Conservation (phyloP, 2,888 invertebrate species). For the Gandaritis pyraliata region DNA sequence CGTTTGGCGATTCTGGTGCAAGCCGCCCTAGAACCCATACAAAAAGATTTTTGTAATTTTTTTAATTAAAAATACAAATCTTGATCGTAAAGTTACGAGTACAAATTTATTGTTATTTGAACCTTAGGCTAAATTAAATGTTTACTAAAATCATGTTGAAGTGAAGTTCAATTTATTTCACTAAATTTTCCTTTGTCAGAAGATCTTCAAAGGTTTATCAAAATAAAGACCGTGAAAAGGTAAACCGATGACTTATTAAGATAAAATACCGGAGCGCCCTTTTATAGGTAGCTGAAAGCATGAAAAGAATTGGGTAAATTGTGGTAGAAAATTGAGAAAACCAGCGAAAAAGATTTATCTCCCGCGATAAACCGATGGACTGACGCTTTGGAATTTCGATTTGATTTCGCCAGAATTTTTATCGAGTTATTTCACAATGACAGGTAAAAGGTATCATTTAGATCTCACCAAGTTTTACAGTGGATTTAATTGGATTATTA, state of each 20-base stretch:
- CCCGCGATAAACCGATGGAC: constrained; percentile 45
- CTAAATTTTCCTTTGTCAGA: constrained; percentile 8
- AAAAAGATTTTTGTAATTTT: too few species aligned
- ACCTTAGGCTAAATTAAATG: too few species aligned
- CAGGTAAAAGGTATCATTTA: constrained; percentile 1
- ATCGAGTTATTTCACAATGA: constrained; percentile 9
- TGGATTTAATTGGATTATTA: background rate
- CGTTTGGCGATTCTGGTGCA: too few species aligned
- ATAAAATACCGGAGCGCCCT: constrained; percentile 20
- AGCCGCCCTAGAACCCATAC: too few species aligned
- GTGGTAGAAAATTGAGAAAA: constrained; percentile 50
- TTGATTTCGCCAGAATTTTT: constrained; percentile 6
- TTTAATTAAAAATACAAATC: too few species aligned
- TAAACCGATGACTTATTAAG: constrained; percentile 27
- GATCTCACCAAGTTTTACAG: background rate
- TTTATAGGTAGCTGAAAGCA: constrained; percentile 25
- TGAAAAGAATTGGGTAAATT: constrained; percentile 45
- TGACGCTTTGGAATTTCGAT: constrained; percentile 21
- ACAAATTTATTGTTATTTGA: too few species aligned
- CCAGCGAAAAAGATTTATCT: constrained; percentile 50
- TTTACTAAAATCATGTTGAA: constrained; percentile 3
- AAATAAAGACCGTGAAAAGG: constrained; percentile 22
- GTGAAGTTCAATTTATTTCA: constrained; percentile 6
- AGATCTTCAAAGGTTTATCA: constrained; percentile 17
- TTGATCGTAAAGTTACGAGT: too few species aligned